These are phyloP conservation scores for Drosophila bocqueti DNA, from an alignment of 1,140 invertebrate species.

Conservation along the genomic window DNA sequence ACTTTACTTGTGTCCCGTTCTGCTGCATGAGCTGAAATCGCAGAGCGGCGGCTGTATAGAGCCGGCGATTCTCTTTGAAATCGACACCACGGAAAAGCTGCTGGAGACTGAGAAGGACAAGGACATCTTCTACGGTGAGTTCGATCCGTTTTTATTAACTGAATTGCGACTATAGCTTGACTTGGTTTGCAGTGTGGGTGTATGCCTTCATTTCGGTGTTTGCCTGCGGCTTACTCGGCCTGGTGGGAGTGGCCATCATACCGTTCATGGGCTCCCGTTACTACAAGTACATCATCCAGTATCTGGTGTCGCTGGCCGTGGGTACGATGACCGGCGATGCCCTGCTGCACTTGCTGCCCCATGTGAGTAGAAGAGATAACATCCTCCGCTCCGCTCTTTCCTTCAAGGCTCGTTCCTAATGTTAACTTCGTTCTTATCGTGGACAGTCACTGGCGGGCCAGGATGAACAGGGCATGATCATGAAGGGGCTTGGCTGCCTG, in stretches of 20 bases:
- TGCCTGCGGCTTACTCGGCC: constrained; percentile 93
- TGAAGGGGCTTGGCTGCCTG: constrained; percentile 93
- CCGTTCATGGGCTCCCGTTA: constrained; percentile 95
- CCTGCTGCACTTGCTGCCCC: constrained; percentile 95
- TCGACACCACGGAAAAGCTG: constrained; percentile 48
- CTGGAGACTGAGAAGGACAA: constrained; percentile 40
- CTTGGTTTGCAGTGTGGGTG: constrained; percentile 89
- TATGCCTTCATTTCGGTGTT: constrained; percentile 93
- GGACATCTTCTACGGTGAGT: constrained; percentile 78
- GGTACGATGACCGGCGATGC: constrained; percentile 96
- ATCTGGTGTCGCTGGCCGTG: constrained; percentile 95
- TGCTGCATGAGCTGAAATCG: constrained; percentile 88
- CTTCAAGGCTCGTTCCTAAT: neutral
- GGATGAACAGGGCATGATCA: constrained; percentile 88
- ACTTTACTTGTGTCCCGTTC: constrained; percentile 87
- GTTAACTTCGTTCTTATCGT: neutral
- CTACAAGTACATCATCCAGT: constrained; percentile 95
- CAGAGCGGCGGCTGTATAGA: constrained; percentile 87
- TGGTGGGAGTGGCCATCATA: constrained; percentile 93
- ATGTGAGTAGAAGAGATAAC: constrained; percentile 87
- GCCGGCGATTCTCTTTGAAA: constrained; percentile 47
- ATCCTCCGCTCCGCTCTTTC: neutral
- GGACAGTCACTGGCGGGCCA: constrained; percentile 70
- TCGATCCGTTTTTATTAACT: no score
- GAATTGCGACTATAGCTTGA: neutral